phyloP scores from a whole-genome alignment of 1,140 invertebrate species.

The Hormaphis cornu region DNA sequence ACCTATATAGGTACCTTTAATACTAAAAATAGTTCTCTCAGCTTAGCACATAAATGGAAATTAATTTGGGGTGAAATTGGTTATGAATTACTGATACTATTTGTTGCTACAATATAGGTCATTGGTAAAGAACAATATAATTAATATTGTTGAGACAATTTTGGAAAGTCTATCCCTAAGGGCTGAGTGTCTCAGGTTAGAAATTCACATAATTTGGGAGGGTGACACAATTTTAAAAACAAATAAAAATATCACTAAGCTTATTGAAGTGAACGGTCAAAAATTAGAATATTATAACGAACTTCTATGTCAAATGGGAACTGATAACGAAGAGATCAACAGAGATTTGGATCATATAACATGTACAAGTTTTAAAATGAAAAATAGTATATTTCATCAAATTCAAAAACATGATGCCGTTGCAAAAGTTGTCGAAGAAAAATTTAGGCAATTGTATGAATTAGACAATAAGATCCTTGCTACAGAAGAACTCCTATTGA shows the following conservation, averaged over 20 bases:
- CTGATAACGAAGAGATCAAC: not conserved
- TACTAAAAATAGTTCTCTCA: too few species aligned
- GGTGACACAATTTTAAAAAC: not conserved
- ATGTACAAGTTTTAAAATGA: not conserved
- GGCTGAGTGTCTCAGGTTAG: not conserved
- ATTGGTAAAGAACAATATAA: conserved; percentile 10
- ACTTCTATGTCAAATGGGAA: not conserved
- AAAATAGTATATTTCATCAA: not conserved
- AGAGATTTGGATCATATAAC: not conserved
- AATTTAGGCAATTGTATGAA: not conserved
- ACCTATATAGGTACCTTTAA: too few species aligned
- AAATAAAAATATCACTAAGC: not conserved
- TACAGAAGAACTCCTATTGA: not conserved
- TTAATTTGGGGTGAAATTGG: too few species aligned
- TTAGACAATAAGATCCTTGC: not conserved
- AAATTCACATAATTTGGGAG: not conserved
- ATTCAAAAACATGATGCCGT: not conserved
- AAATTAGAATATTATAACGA: not conserved
- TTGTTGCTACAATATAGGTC: not conserved
- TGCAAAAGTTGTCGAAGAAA: not conserved
- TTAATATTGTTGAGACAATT: not conserved
- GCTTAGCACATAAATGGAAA: too few species aligned
- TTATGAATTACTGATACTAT: not conserved
- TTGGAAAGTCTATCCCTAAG: not conserved
- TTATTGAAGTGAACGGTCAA: not conserved